Evolutionary conservation across 2,797 vertebrate genomes (phyloP).

Genomic region (Rhinichthys osculus): DNA sequence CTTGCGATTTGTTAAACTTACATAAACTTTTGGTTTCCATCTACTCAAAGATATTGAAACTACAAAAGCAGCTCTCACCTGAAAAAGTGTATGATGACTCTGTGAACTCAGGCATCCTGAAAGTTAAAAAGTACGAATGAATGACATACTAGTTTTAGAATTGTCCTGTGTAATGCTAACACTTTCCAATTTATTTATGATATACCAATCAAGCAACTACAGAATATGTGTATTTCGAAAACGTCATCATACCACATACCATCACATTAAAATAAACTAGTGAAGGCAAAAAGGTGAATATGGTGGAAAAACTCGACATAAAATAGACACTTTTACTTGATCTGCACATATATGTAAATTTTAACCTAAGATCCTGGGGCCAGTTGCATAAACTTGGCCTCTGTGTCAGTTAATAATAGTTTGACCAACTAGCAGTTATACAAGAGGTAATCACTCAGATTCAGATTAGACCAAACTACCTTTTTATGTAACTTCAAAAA

Average conservation of each 20-base stretch:
- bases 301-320: background rate
- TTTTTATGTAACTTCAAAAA: too few species aligned
- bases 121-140: constrained; percentile 1
- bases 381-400: too few species aligned
- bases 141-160: too few species aligned
- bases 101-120: constrained; percentile 61
- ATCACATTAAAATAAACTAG: background rate
- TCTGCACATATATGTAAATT: background rate
- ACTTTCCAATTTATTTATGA: background rate
- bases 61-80: constrained; percentile 54
- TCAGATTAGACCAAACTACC: too few species aligned
- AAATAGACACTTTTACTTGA: background rate
- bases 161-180: background rate
- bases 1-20: background rate
- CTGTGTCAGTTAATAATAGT: too few species aligned
- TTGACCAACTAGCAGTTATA: too few species aligned
- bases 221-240: background rate
- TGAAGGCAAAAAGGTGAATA: background rate
- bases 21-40: background rate
- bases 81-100: constrained; percentile 64
- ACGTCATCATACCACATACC: background rate
- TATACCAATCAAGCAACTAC: background rate
- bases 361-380: background rate
- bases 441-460: too few species aligned
- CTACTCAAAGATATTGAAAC: background rate